These are phyloP conservation scores for Cheirogaleus medius DNA, from an alignment of 2,113 vertebrate genomes.

Conservation along the genomic window DNA sequence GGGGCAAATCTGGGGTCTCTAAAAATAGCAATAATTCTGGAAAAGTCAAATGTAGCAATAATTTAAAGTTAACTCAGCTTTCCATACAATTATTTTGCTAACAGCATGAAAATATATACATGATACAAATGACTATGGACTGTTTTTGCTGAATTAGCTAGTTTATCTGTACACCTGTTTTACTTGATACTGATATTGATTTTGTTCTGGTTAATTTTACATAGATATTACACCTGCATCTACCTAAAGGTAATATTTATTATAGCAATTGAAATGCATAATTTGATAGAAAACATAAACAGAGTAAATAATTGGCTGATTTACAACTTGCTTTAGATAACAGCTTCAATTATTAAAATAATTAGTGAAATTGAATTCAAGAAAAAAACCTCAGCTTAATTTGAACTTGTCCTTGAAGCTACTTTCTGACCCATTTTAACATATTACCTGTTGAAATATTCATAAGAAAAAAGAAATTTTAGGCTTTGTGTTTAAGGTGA, in stretches of 20 bases:
- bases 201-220: slow-evolving; percentile 59
- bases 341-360: slow-evolving; percentile 85
- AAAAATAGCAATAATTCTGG: neutral
- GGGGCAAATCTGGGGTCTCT: neutral
- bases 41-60: neutral
- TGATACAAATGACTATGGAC: neutral
- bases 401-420: slow-evolving; percentile 82
- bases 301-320: slow-evolving; percentile 83
- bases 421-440: slow-evolving; percentile 76
- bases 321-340: slow-evolving; percentile 81
- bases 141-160: neutral
- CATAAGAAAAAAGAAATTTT: slow-evolving; percentile 63
- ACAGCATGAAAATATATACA: neutral
- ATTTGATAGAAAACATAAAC: slow-evolving; percentile 80
- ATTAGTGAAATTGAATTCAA: slow-evolving; percentile 82
- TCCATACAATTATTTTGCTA: neutral
- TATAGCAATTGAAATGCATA: slow-evolving; percentile 69
- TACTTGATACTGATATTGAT: slow-evolving; percentile 15
- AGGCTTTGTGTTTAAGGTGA: slow-evolving; percentile 52
- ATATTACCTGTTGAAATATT: slow-evolving; percentile 71
- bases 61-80: neutral
- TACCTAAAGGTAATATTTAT: slow-evolving; percentile 62
- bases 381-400: slow-evolving; percentile 75
- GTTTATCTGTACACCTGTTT: neutral
- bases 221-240: slow-evolving; percentile 29